phyloP scores from a whole-genome alignment of 2,797 vertebrate genomes.

The Betta splendens region DNA sequence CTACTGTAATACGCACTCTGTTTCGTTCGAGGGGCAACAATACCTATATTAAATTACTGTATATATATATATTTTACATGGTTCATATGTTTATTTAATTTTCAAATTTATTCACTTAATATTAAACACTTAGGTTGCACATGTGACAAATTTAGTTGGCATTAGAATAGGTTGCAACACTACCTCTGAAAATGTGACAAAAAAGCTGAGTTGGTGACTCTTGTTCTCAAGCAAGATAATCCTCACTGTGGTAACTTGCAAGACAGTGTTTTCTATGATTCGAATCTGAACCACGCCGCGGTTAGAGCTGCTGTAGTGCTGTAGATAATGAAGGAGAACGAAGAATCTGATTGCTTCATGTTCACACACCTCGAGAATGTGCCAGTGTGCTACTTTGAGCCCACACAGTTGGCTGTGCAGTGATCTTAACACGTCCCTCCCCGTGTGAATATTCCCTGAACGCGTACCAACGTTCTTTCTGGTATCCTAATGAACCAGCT shows the following conservation, averaged over 20 bases:
- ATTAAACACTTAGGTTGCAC: constrained; percentile 1
- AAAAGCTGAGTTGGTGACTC: constrained; percentile 3
- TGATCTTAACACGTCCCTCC: constrained; percentile 4
- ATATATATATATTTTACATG: neutral
- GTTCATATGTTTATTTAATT: neutral
- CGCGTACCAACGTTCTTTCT: neutral
- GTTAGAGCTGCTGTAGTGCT: constrained; percentile 33
- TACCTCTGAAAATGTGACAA: constrained; percentile 38
- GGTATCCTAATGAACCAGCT: constrained; percentile 2
- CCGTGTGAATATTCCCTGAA: neutral
- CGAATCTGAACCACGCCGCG: constrained; percentile 2
- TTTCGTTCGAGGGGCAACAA: too few species aligned
- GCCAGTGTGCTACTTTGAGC: constrained; percentile 27
- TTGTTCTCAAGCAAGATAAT: constrained; percentile 21
- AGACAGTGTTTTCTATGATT: neutral
- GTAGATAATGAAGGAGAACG: constrained; percentile 10
- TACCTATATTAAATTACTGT: too few species aligned
- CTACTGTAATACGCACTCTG: too few species aligned
- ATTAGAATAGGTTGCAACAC: constrained; percentile 19
- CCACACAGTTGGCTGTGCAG: constrained; percentile 8
- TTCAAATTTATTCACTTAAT: neutral
- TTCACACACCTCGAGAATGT: constrained; percentile 25
- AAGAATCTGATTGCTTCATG: constrained; percentile 11
- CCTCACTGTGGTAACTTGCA: constrained; percentile 15
- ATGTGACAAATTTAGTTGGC: neutral